Evolutionary conservation across 2,797 vertebrate species (phyloP), one percentile per base, ranked within the genome.

Genomic region (Periophthalmus magnuspinnatus): DNA sequence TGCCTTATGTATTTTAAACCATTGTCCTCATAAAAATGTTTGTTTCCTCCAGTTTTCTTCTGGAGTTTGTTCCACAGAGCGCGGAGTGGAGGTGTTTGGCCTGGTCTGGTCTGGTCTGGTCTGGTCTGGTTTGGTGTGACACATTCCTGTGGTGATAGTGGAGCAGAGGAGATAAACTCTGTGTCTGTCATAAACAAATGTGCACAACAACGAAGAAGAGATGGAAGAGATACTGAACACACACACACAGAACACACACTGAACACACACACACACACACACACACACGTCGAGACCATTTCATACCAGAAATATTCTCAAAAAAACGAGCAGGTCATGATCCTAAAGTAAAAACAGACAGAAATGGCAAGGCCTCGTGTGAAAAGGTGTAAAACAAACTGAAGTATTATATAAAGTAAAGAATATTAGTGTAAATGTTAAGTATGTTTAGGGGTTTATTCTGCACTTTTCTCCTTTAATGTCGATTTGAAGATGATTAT

Each of bases 131-230:
- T 82, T 66, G 67, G 70, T 69, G 80, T 72, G 79, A 72, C 71
- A 87, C 90, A 93, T 93, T 93, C 92, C 89, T 89, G 90, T 55
- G 82, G 85, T 5, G 79, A 73, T 82, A 71, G 85, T 74, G 11
- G 65, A 81, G 45, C 73, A 84, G 74, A 61, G 65, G 28, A 34
- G 0, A 59, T 21, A 45, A 70, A 71, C 68, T 60, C 71, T 77
- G 67, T 72, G 82, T 57, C 66, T 68, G 61, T 74, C 68, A 69
- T 47, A 67, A 77, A 76, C 50, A 70, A 60, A 78, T 48, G 65
- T 62, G 68, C 55, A 70, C 24, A 67, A 19, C 56, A 45, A 14
- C 64, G 65, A 77, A 14, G 10, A 36, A 34, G 14, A 47, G 21
- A 28, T 3, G n/a, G 41, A 65, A 33, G 28, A 67, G 33, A 55